Conservation (phyloP, 2,888 invertebrate genomes). For the Drosophila testacea region DNA sequence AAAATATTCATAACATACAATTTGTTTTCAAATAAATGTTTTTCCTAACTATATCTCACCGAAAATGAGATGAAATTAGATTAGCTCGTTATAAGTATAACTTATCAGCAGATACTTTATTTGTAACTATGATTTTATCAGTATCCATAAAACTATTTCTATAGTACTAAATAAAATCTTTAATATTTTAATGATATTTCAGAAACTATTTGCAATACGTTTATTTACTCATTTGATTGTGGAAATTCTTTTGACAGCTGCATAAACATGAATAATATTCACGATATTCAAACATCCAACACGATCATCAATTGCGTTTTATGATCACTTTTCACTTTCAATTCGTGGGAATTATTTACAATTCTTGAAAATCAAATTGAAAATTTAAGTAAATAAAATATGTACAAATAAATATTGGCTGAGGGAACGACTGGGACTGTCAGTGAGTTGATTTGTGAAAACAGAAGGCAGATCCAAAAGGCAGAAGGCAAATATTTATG, state of each 20-base stretch:
- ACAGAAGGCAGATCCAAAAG: constrained; percentile 17
- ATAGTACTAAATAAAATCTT: no score
- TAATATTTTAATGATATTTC: background rate
- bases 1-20: no score
- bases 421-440: constrained; percentile 14
- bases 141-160: no score
- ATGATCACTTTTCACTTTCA: constrained; percentile 39
- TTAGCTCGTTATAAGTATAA: background rate
- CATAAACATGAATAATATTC: constrained; percentile 47
- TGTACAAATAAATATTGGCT: constrained; percentile 49
- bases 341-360: constrained; percentile 43
- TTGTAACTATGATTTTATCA: no score
- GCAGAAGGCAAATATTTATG: constrained; percentile 51
- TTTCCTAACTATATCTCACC: no score
- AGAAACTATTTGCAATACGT: constrained; percentile 14
- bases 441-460: constrained; percentile 38
- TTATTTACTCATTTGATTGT: constrained; percentile 20
- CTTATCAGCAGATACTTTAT: no score
- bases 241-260: constrained; percentile 46
- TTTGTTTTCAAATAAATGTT: no score
- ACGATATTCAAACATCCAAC: constrained; percentile 29
- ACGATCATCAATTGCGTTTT: constrained; percentile 38
- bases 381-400: constrained; percentile 48
- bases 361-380: constrained; percentile 22
- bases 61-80: background rate